Conservation (phyloP, 2,113 vertebrate species). For the Apaloderma vittatum region DNA sequence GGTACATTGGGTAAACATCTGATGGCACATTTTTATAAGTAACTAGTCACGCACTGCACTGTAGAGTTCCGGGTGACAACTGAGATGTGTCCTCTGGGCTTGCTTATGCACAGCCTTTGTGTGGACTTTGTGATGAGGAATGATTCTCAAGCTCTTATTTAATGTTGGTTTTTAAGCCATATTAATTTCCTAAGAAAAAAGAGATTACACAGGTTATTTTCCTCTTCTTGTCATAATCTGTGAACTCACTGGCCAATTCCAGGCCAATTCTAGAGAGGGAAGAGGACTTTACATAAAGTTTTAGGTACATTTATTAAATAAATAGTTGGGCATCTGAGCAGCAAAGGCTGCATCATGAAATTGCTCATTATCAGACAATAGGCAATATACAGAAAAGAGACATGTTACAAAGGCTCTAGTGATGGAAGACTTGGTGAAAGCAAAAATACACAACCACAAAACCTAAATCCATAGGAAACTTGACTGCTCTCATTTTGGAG, state of each 20-base stretch:
- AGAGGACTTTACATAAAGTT: not conserved
- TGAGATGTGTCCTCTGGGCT: not conserved
- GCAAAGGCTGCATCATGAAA: not conserved
- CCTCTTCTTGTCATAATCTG: not conserved
- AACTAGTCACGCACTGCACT: not conserved
- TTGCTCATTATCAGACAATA: not conserved
- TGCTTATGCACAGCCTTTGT: not conserved
- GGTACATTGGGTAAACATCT: conserved; percentile 13
- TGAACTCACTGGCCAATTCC: not conserved
- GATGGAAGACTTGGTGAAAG: not conserved
- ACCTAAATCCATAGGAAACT: not conserved
- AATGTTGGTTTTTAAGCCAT: accelerated
- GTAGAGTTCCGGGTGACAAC: not conserved
- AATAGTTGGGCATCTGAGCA: not conserved
- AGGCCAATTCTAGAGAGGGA: not conserved
- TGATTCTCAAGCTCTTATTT: not conserved
- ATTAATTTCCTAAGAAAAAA: not conserved
- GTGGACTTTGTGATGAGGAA: not conserved
- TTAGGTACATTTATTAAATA: not conserved
- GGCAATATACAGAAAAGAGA: not conserved
- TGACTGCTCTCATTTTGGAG: not conserved
- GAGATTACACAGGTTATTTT: not conserved
- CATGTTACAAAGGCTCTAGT: not conserved
- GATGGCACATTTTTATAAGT: not conserved
- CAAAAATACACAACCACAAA: not conserved